Conservation (phyloP, 2,888 invertebrate species). For the Hermaeophaga mercurialis region DNA sequence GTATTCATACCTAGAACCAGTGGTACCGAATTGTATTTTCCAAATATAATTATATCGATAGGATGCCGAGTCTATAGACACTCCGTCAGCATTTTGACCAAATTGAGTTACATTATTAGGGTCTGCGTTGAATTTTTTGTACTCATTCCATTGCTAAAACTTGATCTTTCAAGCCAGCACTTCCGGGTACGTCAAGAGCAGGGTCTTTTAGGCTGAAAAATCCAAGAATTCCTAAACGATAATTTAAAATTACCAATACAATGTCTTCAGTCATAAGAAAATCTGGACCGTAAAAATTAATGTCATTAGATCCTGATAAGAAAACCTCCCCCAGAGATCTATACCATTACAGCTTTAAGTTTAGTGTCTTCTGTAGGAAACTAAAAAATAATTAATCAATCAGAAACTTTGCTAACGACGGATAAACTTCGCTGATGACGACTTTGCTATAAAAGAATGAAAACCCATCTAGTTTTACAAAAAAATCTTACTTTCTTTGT, state of each 20-base stretch:
- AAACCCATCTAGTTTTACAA: no score
- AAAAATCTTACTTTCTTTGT: conserved; percentile 19
- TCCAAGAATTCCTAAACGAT: conserved; percentile 59
- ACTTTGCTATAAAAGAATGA: no score
- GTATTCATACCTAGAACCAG: no score
- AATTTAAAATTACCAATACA: conserved; percentile 58
- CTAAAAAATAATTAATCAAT: conserved; percentile 10
- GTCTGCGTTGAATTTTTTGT: conserved; percentile 42
- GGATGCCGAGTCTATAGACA: no score
- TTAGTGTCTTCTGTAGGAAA: conserved; percentile 20
- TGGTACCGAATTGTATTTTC: no score
- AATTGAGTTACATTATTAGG: conserved; percentile 52
- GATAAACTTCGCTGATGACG: no score
- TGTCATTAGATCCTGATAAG: conserved; percentile 43
- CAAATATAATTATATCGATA: no score
- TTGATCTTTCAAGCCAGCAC: conserved; percentile 62
- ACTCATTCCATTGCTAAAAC: conserved; percentile 61
- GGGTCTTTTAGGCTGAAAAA: conserved; percentile 59
- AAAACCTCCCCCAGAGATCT: conserved; percentile 56
- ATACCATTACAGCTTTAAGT: conserved; percentile 55
- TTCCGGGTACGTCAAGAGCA: conserved; percentile 59
- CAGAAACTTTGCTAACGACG: background rate
- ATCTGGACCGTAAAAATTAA: conserved; percentile 56
- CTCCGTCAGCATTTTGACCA: conserved; percentile 33
- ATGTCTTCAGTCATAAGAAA: conserved; percentile 58